Conservation (phyloP, 2,888 invertebrate genomes). For the Drosophila neutralis region DNA sequence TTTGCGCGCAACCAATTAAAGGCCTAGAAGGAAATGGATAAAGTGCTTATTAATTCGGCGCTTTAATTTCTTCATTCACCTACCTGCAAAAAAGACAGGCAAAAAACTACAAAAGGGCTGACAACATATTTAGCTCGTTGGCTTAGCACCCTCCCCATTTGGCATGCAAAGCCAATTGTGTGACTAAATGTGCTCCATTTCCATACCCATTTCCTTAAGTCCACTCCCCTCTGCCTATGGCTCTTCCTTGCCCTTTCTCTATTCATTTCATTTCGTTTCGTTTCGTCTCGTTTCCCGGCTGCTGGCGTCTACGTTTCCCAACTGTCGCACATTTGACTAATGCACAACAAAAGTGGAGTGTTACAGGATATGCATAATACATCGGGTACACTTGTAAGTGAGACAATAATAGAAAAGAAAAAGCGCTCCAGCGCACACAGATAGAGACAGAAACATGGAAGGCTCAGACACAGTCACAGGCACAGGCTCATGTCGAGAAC, state of each 20-base stretch:
- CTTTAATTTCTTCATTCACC: constrained; percentile 75
- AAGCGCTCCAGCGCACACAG: constrained; percentile 55
- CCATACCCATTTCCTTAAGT: constrained; percentile 45
- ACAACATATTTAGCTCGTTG: constrained; percentile 60
- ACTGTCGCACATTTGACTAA: constrained; percentile 80
- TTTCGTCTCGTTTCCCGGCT: constrained; percentile 17
- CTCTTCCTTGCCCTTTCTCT: not conserved
- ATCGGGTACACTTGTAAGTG: constrained; percentile 80
- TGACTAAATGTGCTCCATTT: constrained; percentile 70
- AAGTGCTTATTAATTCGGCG: constrained; percentile 75
- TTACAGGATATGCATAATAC: constrained; percentile 82
- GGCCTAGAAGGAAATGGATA: constrained; percentile 47
- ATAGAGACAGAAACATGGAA: constrained; percentile 16
- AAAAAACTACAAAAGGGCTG: constrained; percentile 43
- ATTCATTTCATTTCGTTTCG: not conserved
- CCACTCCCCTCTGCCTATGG: not conserved
- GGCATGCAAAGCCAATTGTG: constrained; percentile 72
- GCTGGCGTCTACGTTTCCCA: constrained; percentile 59
- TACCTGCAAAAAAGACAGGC: constrained; percentile 19
- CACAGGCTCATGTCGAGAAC: constrained; percentile 2
- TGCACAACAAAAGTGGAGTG: constrained; percentile 81
- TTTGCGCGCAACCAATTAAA: constrained; percentile 43
- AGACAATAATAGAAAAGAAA: constrained; percentile 80
- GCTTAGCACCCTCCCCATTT: constrained; percentile 33
- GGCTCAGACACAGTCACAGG: constrained; percentile 24